A percentile compares a stretch with the other conserved stretches of the same genome.
Evolutionary conservation across 2,113 vertebrate genomes (phyloP).

Genomic region (Sapajus apella): DNA sequence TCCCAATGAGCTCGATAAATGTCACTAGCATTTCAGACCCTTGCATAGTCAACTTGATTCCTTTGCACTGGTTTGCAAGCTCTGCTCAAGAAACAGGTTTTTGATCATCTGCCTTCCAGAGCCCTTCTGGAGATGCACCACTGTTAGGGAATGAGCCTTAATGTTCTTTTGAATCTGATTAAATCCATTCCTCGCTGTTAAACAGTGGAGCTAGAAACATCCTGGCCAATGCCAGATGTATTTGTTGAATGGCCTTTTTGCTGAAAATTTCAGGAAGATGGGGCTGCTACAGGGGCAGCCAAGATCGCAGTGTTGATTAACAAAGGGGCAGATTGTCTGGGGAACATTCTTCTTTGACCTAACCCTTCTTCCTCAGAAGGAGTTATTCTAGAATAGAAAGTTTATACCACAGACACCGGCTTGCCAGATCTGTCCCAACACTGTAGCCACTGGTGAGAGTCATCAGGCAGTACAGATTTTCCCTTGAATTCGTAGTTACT

Average conservation of each 20-base stretch:
- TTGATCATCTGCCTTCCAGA: not conserved
- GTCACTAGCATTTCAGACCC: not conserved
- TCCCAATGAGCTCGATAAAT: not conserved
- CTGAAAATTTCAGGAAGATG: constrained; percentile 58
- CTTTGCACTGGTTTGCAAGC: not conserved
- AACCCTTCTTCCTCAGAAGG: constrained; percentile 45
- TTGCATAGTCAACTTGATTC: not conserved
- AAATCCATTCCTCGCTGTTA: constrained; percentile 44
- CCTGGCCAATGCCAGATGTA: not conserved
- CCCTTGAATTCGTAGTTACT: not conserved
- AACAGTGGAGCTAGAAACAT: constrained; percentile 41
- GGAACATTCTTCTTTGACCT: constrained; percentile 24
- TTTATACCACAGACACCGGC: constrained; percentile 54
- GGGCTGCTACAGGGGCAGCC: constrained; percentile 20
- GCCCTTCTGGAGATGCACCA: not conserved
- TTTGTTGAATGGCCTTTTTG: constrained; percentile 38
- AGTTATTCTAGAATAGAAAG: constrained; percentile 47
- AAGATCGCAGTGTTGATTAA: constrained; percentile 25
- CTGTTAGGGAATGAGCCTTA: not conserved
- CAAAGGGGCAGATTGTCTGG: constrained; percentile 57
- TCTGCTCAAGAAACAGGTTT: constrained; percentile 37
- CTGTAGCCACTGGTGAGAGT: not conserved
- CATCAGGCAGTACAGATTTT: not conserved
- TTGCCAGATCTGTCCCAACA: constrained; percentile 44
- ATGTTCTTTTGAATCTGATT: constrained; percentile 47